phyloP scores from a whole-genome alignment of 1,140 invertebrate genomes.

The Acromyrmex heyeri region DNA sequence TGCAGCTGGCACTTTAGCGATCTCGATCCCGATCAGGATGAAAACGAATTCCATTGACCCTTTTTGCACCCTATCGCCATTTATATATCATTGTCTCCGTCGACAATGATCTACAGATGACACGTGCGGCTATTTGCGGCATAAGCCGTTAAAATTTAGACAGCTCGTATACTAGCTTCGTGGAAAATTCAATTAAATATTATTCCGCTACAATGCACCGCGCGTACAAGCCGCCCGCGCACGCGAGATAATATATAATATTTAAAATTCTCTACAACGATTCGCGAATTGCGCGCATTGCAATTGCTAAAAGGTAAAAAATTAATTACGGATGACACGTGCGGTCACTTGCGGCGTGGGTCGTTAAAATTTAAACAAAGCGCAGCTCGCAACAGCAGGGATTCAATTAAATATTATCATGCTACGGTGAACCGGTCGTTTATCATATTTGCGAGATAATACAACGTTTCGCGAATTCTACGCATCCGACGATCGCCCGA shows the following conservation, averaged over 20 bases:
- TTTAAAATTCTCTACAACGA: slow-evolving; percentile 65
- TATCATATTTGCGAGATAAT: slow-evolving; percentile 65
- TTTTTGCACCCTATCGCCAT: slow-evolving; percentile 22
- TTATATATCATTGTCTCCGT: slow-evolving; percentile 60
- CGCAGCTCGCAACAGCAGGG: slow-evolving; percentile 48
- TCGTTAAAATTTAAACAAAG: slow-evolving; percentile 76
- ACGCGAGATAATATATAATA: slow-evolving; percentile 53
- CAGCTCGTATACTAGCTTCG: slow-evolving; percentile 14
- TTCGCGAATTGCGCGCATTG: slow-evolving; percentile 61
- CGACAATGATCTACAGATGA: slow-evolving; percentile 64
- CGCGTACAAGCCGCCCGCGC: slow-evolving; percentile 12
- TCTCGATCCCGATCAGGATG: slow-evolving; percentile 61
- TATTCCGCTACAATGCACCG: slow-evolving; percentile 34
- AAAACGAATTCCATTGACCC: slow-evolving; percentile 72
- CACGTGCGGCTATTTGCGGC: slow-evolving; percentile 46
- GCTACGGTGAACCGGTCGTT: slow-evolving; percentile 64
- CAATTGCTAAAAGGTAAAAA: slow-evolving; percentile 64
- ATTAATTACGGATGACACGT: slow-evolving; percentile 68
- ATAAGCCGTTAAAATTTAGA: slow-evolving; percentile 55
- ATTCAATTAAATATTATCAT: slow-evolving; percentile 68
- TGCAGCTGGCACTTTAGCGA: slow-evolving; percentile 65
- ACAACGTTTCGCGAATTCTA: slow-evolving; percentile 61
- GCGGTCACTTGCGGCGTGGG: slow-evolving; percentile 71
- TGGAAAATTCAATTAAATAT: slow-evolving; percentile 59
- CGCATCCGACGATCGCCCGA: slow-evolving; percentile 59